These are phyloP conservation scores for Nipponia nippon DNA, from an alignment of 2,113 vertebrate genomes.

Conservation along the genomic window DNA sequence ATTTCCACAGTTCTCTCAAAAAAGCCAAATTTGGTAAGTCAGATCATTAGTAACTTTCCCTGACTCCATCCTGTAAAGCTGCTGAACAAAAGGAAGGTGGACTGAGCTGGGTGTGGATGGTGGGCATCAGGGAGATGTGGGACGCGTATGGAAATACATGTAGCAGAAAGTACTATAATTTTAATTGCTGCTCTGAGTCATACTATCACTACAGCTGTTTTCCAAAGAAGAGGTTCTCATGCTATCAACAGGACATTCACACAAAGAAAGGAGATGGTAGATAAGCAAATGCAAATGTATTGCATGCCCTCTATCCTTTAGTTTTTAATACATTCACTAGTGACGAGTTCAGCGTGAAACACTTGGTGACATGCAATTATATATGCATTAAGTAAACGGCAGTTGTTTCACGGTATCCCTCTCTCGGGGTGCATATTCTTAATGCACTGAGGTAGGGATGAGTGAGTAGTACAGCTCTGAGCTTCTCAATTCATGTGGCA, in stretches of 20 bases:
- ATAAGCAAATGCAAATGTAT: conserved; percentile 14
- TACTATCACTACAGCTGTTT: not conserved
- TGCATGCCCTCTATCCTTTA: not conserved
- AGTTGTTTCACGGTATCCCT: not conserved
- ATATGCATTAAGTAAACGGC: not conserved
- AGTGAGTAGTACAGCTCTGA: not conserved
- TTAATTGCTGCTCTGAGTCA: not conserved
- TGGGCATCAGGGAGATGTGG: not conserved
- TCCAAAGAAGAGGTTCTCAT: not conserved
- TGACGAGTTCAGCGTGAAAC: not conserved
- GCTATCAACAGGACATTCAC: not conserved
- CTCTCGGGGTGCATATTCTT: not conserved
- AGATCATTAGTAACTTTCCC: not conserved
- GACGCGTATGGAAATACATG: not conserved
- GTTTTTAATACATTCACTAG: not conserved
- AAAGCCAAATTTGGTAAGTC: not conserved
- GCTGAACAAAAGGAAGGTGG: not conserved
- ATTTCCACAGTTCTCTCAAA: not conserved
- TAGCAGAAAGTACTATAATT: not conserved
- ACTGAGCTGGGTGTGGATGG: not conserved
- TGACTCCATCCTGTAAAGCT: not conserved
- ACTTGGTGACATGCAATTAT: not conserved
- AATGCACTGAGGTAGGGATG: not conserved
- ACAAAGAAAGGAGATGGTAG: not conserved
- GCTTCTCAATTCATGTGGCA: conserved; percentile 17